These are phyloP conservation scores for Argynnis bischoffii DNA, from an alignment of 2,888 invertebrate genomes.

Conservation along the genomic window DNA sequence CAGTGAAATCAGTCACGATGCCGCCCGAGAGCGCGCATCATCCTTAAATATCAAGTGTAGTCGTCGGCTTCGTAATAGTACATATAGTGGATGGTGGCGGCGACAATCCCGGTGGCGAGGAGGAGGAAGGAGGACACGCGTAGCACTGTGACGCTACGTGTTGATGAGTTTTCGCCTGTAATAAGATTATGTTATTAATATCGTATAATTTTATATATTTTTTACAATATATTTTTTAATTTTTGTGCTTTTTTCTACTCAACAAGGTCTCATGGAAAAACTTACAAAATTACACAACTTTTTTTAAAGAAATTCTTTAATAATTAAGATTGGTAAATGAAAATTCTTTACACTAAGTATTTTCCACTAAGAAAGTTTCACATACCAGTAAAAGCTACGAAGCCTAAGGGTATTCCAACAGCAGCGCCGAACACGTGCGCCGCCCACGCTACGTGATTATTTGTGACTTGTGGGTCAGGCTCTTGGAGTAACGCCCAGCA, in stretches of 20 bases:
- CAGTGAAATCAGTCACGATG: slow-evolving; percentile 11
- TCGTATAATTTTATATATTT: not conserved
- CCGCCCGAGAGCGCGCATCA: slow-evolving; percentile 12
- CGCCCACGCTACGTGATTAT: slow-evolving; percentile 84
- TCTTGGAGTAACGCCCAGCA: slow-evolving; percentile 65
- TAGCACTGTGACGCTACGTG: slow-evolving; percentile 46
- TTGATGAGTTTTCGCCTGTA: slow-evolving; percentile 65
- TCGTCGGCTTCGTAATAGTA: slow-evolving; percentile 45
- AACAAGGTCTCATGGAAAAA: too few relatives aligned
- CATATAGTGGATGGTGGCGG: slow-evolving; percentile 49
- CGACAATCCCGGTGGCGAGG: slow-evolving; percentile 48
- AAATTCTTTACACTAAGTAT: too few relatives aligned
- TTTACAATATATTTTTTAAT: not conserved
- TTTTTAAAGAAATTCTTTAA: too few relatives aligned
- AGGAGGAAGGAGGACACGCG: slow-evolving; percentile 54
- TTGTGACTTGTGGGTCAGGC: slow-evolving; percentile 41
- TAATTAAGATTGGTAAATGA: too few relatives aligned
- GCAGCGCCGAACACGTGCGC: slow-evolving; percentile 88
- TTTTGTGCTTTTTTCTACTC: too few relatives aligned
- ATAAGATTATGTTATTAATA: slow-evolving; percentile 36
- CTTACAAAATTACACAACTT: too few relatives aligned
- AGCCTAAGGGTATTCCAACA: slow-evolving; percentile 84
- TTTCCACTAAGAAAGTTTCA: not conserved
- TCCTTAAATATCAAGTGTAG: slow-evolving; percentile 44
- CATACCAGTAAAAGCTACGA: slow-evolving; percentile 78